Evolutionary conservation across 2,888 invertebrate genomes (phyloP), one percentile per base, ranked within the genome.

Genomic region (Caenorhabditis macrosperma): DNA sequence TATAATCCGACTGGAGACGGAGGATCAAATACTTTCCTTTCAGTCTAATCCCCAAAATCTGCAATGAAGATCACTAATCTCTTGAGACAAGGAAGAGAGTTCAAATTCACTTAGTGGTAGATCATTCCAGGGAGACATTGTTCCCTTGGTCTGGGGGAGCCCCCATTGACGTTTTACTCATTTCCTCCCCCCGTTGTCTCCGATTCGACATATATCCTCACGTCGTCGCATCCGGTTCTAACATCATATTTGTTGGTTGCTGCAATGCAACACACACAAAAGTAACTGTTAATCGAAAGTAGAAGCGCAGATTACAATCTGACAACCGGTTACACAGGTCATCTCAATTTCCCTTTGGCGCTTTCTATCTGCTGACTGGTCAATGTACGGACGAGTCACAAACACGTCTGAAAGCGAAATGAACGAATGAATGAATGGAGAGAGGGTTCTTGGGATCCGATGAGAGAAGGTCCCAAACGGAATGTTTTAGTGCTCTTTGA

Each of bases 321-420:
- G 59, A 60, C 79, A 81, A 67, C 82, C 81, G 46, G 84, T 84
- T 54, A 63, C 77, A 15, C 50, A 82, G 44, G 78, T 76, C 82
- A 69, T 75, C 52, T 33, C 33, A n/a, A 30, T 44, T 78, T 72
- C 24, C 41, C 72, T 57, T 38, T 24, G 15, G 48, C 54, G 63
- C 41, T 54, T 64, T 59, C 68, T 41, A 38, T 69, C 74, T 46
- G 35, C 15, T 15, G 52, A 33, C 50, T 12, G 24, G 55, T 75
- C 64, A 38, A 69, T 33, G 38, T 3, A 12, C 66, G 54, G 44
- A 30, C 17, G 28, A 24, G 5, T 7, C 28, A 26, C 52, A 38
- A 69, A 69, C 69, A 12, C 54, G 71, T 50, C 52, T 44, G 69
- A 71, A 61, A 71, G 69, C n/a, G 69, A 71, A 44, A 38, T n/a